A percentile compares a stretch with the other conserved stretches of the same genome.
These are phyloP conservation scores for Syritta pipiens DNA, from an alignment of 2,888 invertebrate genomes.

Conservation along the genomic window DNA sequence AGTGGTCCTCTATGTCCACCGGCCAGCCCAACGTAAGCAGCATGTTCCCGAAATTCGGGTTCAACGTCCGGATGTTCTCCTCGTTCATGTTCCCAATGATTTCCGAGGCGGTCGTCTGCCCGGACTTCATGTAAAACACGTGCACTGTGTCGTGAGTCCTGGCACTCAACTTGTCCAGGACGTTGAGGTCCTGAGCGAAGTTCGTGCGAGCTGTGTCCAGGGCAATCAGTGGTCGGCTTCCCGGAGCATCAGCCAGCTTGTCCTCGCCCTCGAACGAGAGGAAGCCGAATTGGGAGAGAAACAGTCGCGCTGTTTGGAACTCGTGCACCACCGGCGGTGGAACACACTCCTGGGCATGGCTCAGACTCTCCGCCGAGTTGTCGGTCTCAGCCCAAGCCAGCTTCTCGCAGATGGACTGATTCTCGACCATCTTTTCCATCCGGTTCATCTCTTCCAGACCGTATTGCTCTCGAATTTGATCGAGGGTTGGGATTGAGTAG, in stretches of 20 bases:
- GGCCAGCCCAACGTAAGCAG: constrained; percentile 91
- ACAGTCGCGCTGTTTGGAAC: constrained; percentile 96
- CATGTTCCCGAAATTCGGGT: constrained; percentile 82
- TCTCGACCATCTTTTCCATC: constrained; percentile 86
- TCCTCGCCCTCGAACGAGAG: constrained; percentile 83
- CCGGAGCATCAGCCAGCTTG: constrained; percentile 75
- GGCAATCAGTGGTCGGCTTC: constrained; percentile 76
- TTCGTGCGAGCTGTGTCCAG: constrained; percentile 80
- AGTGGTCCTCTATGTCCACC: constrained; percentile 90
- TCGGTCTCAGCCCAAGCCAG: constrained; percentile 80
- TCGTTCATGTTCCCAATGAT: constrained; percentile 83
- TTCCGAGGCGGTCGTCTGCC: constrained; percentile 87
- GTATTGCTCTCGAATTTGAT: constrained; percentile 85
- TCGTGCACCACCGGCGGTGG: constrained; percentile 92
- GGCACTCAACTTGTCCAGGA: constrained; percentile 91
- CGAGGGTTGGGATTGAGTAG: constrained; percentile 92
- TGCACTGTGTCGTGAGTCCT: constrained; percentile 95
- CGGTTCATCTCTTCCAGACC: constrained; percentile 81
- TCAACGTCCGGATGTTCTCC: constrained; percentile 76
- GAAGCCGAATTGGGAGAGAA: constrained; percentile 97
- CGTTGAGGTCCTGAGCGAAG: constrained; percentile 89
- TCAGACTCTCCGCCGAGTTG: constrained; percentile 77
- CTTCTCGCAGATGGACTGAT: constrained; percentile 84
- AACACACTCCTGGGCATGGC: constrained; percentile 86
- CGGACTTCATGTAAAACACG: constrained; percentile 94